Evolutionary conservation across 1,140 invertebrate genomes (phyloP), one percentile per base, ranked within the genome.

Genomic region (Leptinotarsa defecta): DNA sequence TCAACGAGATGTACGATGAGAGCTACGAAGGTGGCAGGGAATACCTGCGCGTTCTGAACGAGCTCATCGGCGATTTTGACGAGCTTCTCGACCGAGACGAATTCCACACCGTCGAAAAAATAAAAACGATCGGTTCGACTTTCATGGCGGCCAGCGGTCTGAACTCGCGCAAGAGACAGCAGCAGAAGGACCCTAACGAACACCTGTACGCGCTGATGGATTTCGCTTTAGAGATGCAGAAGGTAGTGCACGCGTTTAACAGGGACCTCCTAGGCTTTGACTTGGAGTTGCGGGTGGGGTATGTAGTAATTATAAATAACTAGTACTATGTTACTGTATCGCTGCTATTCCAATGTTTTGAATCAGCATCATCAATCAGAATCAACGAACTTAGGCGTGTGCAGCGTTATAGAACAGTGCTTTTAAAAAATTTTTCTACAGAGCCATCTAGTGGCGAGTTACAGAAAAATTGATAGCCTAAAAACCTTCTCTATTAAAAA

Each of bases 121-220:
- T 99, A 75, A 99, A 99, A 85, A 99, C 97, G 0, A 99, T 99
- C 75, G 97, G 97, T 4, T 94, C 94, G 77, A 98, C 96, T 1
- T 98, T 97, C 80, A 99, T 99, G 97, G 97, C 96, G 3, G 97
- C 97, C 1, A 96, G 95, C 74, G 97, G 97, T 0, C 85, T 99
- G 17, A 96, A 97, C 87, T 93, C 94, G 0, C 88, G 91, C 75
- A 87, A 91, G 76, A 87, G 93, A 3, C 85, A 88, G 6, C 88
- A 90, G 27, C 89, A 88, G 17, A 85, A 88, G 1, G 88, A 93
- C 68, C 89, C 91, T 0, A 86, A 94, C 80, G 90, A 92, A 61
- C 96, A 98, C 85, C 87, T 98, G 2, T 94, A 92, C 82, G 92
- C 95, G 24, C 85, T 98, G 0, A 91, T 98, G 88, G 94, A 97